Conservation (phyloP, 2,888 invertebrate genomes). For the Tholera decimalis region DNA sequence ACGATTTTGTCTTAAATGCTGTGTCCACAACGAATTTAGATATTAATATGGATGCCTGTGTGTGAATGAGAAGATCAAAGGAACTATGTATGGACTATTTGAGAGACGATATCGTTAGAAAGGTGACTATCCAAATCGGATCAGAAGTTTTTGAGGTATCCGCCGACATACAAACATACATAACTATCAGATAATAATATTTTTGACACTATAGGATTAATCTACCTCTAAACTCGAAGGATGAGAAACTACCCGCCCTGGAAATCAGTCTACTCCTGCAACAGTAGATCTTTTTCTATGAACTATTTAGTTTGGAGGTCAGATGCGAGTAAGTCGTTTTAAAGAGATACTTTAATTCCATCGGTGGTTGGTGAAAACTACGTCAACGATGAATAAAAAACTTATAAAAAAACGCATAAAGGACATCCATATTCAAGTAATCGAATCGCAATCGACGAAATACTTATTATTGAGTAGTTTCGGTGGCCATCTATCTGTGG, state of each 20-base stretch:
- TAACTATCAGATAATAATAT: no score
- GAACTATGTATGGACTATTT: background rate
- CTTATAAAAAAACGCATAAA: no score
- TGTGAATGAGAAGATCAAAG: background rate
- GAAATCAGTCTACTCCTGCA: background rate
- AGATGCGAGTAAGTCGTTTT: conserved; percentile 27
- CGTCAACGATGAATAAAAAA: background rate
- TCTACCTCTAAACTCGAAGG: no score
- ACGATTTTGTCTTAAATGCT: background rate
- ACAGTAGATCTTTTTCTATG: conserved; percentile 15
- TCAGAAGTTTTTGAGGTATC: no score
- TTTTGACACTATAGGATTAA: no score
- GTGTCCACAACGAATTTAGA: no score
- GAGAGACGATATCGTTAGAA: background rate
- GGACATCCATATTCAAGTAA: no score
- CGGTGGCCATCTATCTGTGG: no score
- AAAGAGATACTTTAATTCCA: conserved; percentile 21
- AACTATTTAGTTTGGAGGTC: conserved; percentile 34
- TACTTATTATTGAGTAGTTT: no score
- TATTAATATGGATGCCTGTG: background rate
- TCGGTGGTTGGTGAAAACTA: background rate
- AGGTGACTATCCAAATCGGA: background rate
- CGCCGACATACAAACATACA: no score
- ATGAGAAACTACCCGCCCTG: background rate
- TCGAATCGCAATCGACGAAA: no score